These are phyloP conservation scores for Ostrea denselamellosa DNA, from an alignment of 1,140 invertebrate genomes.

Conservation along the genomic window DNA sequence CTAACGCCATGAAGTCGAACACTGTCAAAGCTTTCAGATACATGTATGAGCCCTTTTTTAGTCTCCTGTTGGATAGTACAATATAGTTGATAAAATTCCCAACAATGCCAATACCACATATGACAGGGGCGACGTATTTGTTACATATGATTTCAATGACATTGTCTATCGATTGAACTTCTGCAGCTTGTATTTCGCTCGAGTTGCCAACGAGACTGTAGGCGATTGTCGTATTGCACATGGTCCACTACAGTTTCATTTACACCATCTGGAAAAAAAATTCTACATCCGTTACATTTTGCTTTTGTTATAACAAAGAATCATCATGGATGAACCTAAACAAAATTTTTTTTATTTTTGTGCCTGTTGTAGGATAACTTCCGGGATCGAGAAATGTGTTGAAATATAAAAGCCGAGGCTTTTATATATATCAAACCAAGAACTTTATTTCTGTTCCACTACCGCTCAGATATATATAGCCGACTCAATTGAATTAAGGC, in stretches of 20 bases:
- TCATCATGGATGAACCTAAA: no score
- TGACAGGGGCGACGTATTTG: conserved; percentile 56
- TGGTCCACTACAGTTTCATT: neutral
- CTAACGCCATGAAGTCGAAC: conserved; percentile 62
- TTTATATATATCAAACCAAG: no score
- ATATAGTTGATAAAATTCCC: conserved; percentile 66
- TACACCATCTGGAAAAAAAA: neutral
- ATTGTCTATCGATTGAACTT: neutral
- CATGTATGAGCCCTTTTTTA: conserved; percentile 65
- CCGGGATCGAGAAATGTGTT: no score
- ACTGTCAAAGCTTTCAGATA: conserved; percentile 66
- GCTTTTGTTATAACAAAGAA: no score
- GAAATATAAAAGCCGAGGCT: no score
- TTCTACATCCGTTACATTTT: no score
- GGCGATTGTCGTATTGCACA: neutral
- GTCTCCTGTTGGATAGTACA: conserved; percentile 57
- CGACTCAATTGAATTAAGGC: no score
- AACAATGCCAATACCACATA: conserved; percentile 66
- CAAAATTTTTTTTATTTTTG: no score
- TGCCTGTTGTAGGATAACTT: no score
- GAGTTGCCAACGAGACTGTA: neutral
- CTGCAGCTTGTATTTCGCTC: neutral
- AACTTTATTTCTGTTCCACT: no score
- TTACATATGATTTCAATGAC: conserved; percentile 41
- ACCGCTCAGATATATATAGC: no score